Conservation (phyloP, 1,140 invertebrate genomes). For the Heliothis virescens region DNA sequence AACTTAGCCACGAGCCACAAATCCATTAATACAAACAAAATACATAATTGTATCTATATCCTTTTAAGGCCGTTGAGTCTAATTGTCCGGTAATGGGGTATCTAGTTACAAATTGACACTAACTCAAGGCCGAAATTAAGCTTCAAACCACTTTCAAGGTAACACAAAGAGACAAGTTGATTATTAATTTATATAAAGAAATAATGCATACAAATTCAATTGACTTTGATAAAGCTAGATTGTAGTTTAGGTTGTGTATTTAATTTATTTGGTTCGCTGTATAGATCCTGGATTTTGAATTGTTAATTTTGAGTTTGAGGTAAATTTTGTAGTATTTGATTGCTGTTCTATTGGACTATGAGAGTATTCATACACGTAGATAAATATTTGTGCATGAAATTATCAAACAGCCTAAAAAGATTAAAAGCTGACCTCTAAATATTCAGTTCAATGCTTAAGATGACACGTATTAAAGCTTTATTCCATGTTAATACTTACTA, state of each 20-base stretch:
- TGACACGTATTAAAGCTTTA: not conserved
- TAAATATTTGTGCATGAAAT: too few species aligned
- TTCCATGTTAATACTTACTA: too few species aligned
- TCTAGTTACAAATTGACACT: not conserved
- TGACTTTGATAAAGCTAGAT: conserved; percentile 6
- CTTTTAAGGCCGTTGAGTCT: not conserved
- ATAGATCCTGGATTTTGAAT: not conserved
- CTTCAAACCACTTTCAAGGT: conserved; percentile 15
- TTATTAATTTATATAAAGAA: not conserved
- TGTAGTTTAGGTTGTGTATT: not conserved
- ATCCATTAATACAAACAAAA: not conserved
- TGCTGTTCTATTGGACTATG: not conserved
- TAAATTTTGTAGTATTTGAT: not conserved
- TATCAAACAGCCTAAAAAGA: too few species aligned
- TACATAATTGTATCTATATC: not conserved
- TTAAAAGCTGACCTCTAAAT: not conserved
- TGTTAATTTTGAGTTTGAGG: not conserved
- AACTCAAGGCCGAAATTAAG: conserved; percentile 10
- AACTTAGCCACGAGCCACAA: not conserved
- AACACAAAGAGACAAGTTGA: not conserved
- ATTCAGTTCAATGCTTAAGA: not conserved
- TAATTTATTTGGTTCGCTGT: not conserved
- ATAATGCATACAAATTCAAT: not conserved
- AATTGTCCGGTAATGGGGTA: conserved; percentile 5
- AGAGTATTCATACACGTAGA: not conserved